Base-by-base conservation (phyloP, 1,140 invertebrate genomes). In the Monochamus saltuarius region DNA sequence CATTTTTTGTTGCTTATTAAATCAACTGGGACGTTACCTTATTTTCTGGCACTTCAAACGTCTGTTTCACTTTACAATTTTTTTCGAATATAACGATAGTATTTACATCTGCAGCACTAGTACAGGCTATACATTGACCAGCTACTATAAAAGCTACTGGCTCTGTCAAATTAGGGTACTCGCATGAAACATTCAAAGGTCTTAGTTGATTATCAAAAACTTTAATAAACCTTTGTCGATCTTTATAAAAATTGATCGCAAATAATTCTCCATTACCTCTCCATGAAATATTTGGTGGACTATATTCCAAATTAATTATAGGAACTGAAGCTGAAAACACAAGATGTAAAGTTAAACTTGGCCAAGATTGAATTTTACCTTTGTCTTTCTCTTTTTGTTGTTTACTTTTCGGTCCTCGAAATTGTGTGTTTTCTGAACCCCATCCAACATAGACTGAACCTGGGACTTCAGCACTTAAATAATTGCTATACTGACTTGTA, bases 251-350 rank as follows among this genome's bases (percentile, higher is more conserved):
- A 22, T 70, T 70, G 16, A 70, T 37, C 3, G 62, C 68, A 52
- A 70, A 70, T 47, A 59, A 49, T 63, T 68, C 66, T 17, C 68
- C 68, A 54, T 70, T 70, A 3, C 62, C 66, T 10, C 68, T 62
- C 68, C 68, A 70, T 10, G 66, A 68, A 34, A 70, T 29, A 43
- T 22, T 55, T 55, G 16, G 8, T n/a, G 9, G 8, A 16, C 37
- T 56, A 39, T 39, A 59, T 22, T 34, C 16, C 13, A 45, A 58
- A n/a, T 35, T 35, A 40, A 59, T 60, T 64, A 51, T 58, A 55
- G 34, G 10, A 42, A 62, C 10, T 36, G 22, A 29, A 29, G 6
- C 22, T 36, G 34, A 38, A 52, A 52, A 29, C 10, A 40, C 10
- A 40, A 39, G 17, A 29, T 16, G 7, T 16, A 22, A 55, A 22